These are phyloP conservation scores for Parapristionchus giblindavisi DNA, from an alignment of 2,888 invertebrate species.

Conservation along the genomic window DNA sequence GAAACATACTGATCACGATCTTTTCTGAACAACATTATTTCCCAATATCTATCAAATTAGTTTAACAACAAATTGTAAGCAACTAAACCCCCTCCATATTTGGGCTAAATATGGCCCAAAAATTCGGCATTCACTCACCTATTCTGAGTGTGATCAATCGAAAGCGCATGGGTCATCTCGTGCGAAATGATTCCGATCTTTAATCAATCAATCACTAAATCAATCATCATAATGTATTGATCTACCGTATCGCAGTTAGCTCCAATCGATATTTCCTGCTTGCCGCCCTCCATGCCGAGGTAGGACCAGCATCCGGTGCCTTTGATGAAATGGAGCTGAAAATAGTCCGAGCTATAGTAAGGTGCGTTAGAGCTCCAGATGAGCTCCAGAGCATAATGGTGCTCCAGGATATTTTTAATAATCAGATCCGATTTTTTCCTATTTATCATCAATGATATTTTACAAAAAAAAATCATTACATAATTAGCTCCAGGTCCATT, in stretches of 20 bases:
- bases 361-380: too few species aligned
- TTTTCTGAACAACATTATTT: too few species aligned
- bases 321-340: constrained; percentile 31
- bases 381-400: not conserved
- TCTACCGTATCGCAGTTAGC: constrained; percentile 7
- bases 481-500: not conserved
- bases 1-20: constrained; percentile 25
- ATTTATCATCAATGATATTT: not conserved
- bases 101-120: too few species aligned
- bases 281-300: not conserved
- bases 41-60: too few species aligned
- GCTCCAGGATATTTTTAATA: not conserved
- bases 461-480: not conserved
- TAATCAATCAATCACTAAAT: not conserved
- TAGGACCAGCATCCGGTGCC: constrained; percentile 31
- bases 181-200: constrained; percentile 23
- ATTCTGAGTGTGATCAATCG: constrained; percentile 27
- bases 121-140: too few species aligned
- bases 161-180: constrained; percentile 27
- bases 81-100: too few species aligned
- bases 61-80: too few species aligned
- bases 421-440: not conserved
- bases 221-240: not conserved
- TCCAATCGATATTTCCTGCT: constrained; percentile 16
- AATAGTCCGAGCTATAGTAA: too few species aligned